phyloP scores from a whole-genome alignment of 2,888 invertebrate genomes.

The Meteorus colon region DNA sequence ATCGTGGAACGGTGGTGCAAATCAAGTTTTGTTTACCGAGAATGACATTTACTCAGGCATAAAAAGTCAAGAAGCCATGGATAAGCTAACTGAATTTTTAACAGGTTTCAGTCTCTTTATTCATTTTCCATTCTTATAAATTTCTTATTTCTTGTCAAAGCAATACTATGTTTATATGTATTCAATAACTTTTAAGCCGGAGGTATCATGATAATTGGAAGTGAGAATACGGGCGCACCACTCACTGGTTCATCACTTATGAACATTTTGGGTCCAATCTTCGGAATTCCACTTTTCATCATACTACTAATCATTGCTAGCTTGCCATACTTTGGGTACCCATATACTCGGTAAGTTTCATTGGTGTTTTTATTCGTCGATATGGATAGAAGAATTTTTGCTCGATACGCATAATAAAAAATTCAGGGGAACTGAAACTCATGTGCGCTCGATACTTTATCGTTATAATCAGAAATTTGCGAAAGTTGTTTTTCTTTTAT shows the following conservation, averaged over 20 bases:
- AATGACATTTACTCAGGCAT: constrained; percentile 59
- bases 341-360: constrained; percentile 63
- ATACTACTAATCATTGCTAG: constrained; percentile 56
- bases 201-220: constrained; percentile 8
- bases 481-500: no score
- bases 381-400: neutral
- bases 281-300: constrained; percentile 59
- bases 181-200: neutral
- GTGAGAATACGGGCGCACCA: constrained; percentile 58
- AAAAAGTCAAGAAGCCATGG: constrained; percentile 57
- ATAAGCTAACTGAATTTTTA: constrained; percentile 49
- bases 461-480: no score
- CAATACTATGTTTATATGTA: neutral
- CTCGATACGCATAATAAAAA: no score
- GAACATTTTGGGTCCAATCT: constrained; percentile 56
- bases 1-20: constrained; percentile 54
- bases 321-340: constrained; percentile 62
- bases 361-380: neutral
- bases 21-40: constrained; percentile 65
- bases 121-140: constrained; percentile 6
- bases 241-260: constrained; percentile 54
- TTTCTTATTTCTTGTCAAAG: neutral
- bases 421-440: no score
- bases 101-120: constrained; percentile 27
- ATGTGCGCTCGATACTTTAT: no score